Percentiles rank a stretch among this genome's conserved stretches.
Evolutionary conservation across 2,113 vertebrate genomes (phyloP).

Genomic region (Pyxicephalus adspersus): DNA sequence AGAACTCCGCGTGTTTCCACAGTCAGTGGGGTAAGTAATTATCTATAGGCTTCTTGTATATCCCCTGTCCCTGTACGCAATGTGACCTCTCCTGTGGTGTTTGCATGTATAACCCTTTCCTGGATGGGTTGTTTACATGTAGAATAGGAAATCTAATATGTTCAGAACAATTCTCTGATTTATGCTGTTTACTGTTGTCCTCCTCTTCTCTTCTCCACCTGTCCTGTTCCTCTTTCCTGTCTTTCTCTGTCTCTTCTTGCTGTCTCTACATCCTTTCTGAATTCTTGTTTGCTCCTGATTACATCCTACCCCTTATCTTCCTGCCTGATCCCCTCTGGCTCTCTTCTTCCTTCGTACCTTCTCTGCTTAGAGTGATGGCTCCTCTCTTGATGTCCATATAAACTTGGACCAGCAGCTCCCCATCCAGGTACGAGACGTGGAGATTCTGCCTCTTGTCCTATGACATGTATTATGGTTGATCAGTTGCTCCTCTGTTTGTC

Average conservation of each 20-base stretch:
- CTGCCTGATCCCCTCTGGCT: not conserved
- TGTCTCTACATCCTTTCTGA: not conserved
- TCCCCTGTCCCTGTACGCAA: not conserved
- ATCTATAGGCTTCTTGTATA: not conserved
- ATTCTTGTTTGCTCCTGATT: not conserved
- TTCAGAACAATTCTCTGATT: slow-evolving; percentile 35
- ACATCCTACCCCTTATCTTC: not conserved
- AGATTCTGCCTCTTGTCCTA: slow-evolving; percentile 63
- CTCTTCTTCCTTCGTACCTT: slow-evolving; percentile 5
- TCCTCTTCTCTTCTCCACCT: not conserved
- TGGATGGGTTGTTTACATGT: not conserved
- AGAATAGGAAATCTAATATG: slow-evolving; percentile 23
- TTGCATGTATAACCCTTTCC: not conserved
- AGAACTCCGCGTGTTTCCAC: slow-evolving; percentile 75
- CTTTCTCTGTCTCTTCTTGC: not conserved
- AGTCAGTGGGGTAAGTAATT: slow-evolving; percentile 76
- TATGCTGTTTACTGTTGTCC: slow-evolving; percentile 31
- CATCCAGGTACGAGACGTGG: slow-evolving; percentile 70
- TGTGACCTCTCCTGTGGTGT: not conserved
- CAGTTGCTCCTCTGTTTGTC: too few relatives aligned
- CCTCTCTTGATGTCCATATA: slow-evolving; percentile 52
- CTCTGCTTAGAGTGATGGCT: slow-evolving; percentile 63
- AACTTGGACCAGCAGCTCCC: slow-evolving; percentile 83
- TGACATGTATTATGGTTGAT: slow-evolving; percentile 56
- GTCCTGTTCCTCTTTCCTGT: not conserved